These are phyloP conservation scores for Poecilobothrus nobilitatus DNA, from an alignment of 2,888 invertebrate species.

Conservation along the genomic window DNA sequence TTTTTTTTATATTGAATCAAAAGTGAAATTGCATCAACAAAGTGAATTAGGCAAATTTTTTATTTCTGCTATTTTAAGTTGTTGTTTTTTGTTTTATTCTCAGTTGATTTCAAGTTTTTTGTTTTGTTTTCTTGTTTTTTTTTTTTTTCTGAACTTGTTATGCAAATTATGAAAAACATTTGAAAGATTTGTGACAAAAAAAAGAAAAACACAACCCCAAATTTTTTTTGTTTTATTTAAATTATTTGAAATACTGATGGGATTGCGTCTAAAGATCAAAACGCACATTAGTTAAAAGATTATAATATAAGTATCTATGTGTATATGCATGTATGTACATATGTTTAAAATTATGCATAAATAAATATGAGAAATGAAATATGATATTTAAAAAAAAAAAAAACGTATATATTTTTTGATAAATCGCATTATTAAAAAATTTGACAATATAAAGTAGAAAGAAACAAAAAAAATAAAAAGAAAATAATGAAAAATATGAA, in stretches of 20 bases:
- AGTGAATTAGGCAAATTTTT: neutral
- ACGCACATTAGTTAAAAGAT: neutral
- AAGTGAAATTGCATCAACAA: neutral
- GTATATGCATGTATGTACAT: neutral
- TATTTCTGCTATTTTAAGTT: neutral
- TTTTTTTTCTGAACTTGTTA: neutral
- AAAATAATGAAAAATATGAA: too few species aligned
- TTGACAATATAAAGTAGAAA: neutral
- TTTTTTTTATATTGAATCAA: neutral
- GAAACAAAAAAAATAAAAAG: too few species aligned
- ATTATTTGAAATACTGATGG: neutral
- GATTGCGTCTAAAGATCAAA: constrained; percentile 6
- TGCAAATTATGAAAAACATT: neutral
- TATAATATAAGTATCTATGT: neutral
- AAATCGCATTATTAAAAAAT: neutral
- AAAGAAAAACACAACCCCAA: too few species aligned
- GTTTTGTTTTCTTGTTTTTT: too few species aligned
- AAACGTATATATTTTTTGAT: neutral
- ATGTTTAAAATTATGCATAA: neutral
- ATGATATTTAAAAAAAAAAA: neutral
- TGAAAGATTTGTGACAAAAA: neutral
- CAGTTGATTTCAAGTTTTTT: neutral
- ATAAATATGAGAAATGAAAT: constrained; percentile 4
- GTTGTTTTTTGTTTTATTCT: neutral
- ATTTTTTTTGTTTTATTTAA: neutral